Evolutionary conservation across 2,888 invertebrate species (phyloP).

Genomic region (Uloborus plumipes): DNA sequence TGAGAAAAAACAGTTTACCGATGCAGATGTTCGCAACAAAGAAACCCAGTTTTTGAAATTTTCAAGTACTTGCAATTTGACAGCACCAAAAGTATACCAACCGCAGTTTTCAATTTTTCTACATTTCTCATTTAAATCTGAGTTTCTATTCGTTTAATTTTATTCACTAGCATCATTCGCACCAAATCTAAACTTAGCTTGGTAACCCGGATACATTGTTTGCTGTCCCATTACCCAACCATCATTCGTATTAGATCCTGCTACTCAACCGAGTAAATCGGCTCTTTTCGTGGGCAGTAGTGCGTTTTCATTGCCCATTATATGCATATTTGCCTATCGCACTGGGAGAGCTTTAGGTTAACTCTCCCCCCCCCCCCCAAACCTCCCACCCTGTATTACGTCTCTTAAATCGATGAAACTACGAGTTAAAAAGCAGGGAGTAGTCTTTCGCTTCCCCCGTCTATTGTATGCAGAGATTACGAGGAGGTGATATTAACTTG

Average conservation of each 20-base stretch:
- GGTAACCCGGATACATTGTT: no score
- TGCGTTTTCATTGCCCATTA: constrained; percentile 44
- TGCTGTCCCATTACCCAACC: no score
- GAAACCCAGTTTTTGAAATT: no score
- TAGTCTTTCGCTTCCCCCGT: constrained; percentile 25
- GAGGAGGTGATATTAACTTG: constrained; percentile 48
- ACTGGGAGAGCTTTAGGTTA: constrained; percentile 31
- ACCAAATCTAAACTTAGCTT: no score
- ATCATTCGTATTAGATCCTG: constrained; percentile 3
- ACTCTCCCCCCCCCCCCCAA: constrained; percentile 16
- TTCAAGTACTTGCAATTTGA: no score
- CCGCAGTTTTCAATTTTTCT: no score
- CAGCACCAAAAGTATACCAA: no score
- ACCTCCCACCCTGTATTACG: constrained; percentile 10
- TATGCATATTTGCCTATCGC: constrained; percentile 46
- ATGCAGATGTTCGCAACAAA: no score
- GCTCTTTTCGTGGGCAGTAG: constrained; percentile 18
- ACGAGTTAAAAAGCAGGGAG: constrained; percentile 20
- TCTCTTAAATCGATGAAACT: constrained; percentile 28
- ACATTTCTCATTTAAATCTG: no score
- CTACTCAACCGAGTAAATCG: constrained; percentile 39
- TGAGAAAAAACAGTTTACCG: no score
- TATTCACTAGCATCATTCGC: no score
- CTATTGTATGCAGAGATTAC: constrained; percentile 40
- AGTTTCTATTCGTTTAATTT: no score